Conservation (phyloP, 2,888 invertebrate species). For the Tetranychus piercei region DNA sequence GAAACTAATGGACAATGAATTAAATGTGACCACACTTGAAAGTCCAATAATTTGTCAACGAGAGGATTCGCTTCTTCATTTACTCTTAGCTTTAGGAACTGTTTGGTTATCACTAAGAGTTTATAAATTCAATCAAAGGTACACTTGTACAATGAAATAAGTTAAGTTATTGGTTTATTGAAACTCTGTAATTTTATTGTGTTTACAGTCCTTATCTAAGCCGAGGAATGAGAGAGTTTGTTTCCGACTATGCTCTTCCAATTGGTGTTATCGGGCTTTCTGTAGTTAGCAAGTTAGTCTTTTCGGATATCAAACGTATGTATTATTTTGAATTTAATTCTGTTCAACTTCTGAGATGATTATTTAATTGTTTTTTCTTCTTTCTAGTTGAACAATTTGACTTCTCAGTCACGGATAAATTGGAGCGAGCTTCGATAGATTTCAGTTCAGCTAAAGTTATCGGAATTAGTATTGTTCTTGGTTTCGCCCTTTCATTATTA, state of each 20-base stretch:
- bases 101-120: conserved; percentile 37
- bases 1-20: not conserved
- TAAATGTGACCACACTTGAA: not conserved
- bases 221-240: conserved; percentile 30
- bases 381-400: conserved; percentile 19
- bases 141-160: too few species aligned
- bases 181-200: too few species aligned
- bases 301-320: conserved; percentile 24
- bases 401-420: conserved; percentile 4
- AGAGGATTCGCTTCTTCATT: conserved; percentile 32
- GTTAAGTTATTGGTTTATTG: not conserved
- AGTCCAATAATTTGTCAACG: not conserved
- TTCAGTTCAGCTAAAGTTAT: conserved; percentile 29
- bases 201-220: conserved; percentile 16
- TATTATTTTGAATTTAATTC: not conserved
- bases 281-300: conserved; percentile 32
- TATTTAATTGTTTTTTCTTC: not conserved
- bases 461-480: conserved; percentile 34
- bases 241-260: conserved; percentile 35
- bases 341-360: not conserved
- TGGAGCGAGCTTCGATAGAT: conserved; percentile 31
- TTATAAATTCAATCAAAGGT: conserved; percentile 38
- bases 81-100: conserved; percentile 38
- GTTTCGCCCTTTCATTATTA: conserved; percentile 41
- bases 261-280: conserved; percentile 33